Conservation (phyloP, 2,797 vertebrate genomes). For the Macroramphosus scolopax region DNA sequence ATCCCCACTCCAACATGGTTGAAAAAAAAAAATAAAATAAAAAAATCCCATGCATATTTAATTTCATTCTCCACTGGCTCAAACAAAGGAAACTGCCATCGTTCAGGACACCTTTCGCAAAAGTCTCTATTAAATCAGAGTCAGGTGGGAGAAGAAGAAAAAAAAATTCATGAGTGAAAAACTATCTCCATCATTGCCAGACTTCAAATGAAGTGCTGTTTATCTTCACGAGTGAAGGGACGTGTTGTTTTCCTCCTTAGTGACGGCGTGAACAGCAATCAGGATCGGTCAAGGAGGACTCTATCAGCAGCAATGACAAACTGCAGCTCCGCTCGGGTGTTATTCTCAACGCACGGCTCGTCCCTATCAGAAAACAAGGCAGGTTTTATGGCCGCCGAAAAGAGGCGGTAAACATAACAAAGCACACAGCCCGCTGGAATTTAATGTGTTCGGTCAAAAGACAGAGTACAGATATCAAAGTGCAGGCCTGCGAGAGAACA, state of each 20-base stretch:
- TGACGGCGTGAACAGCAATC: slow-evolving; percentile 66
- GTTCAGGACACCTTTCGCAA: slow-evolving; percentile 70
- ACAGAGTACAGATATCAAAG: slow-evolving; percentile 71
- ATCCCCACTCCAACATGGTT: slow-evolving; percentile 56
- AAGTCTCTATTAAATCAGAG: slow-evolving; percentile 70
- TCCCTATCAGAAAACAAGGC: slow-evolving; percentile 69
- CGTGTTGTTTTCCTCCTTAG: slow-evolving; percentile 68
- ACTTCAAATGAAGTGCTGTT: slow-evolving; percentile 72
- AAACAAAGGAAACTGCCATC: slow-evolving; percentile 73
- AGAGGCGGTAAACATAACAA: slow-evolving; percentile 71
- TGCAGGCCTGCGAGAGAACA: slow-evolving; percentile 29
- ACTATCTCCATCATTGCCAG: slow-evolving; percentile 63
- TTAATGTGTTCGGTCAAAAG: slow-evolving; percentile 64
- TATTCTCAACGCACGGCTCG: slow-evolving; percentile 57
- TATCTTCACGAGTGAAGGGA: too few species aligned
- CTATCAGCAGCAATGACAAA: slow-evolving; percentile 64
- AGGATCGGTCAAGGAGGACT: slow-evolving; percentile 64
- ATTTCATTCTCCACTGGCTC: slow-evolving; percentile 81
- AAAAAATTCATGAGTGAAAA: slow-evolving; percentile 52
- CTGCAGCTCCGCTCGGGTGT: slow-evolving; percentile 49
- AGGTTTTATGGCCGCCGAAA: slow-evolving; percentile 67
- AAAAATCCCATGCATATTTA: slow-evolving; percentile 75
- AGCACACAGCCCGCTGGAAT: slow-evolving; percentile 57
- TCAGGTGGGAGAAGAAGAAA: slow-evolving; percentile 34
- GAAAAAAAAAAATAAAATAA: slow-evolving; percentile 44